Base-by-base conservation (phyloP, 1,140 invertebrate genomes). In the Ganaspis sp. region DNA sequence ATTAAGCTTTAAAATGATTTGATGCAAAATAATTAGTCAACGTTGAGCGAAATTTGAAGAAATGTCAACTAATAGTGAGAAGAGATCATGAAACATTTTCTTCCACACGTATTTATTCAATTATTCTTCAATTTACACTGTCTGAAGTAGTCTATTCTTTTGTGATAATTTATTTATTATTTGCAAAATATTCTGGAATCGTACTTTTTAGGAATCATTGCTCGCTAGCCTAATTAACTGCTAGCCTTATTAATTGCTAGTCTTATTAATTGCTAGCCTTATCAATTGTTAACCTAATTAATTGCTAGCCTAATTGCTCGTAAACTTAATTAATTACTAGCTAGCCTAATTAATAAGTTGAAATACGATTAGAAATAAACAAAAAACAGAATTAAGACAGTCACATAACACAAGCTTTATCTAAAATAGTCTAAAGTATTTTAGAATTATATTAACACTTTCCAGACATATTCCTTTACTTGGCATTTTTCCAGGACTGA, bases 371-470 rank as follows among this genome's bases (percentile, higher is more conserved):
- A 37, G 38, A 15, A 29, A 40, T 9, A 38, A 70, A 38, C 15
- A 70, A 19, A 69, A 69, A 37, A 69, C 5, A 69, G 15, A 69
- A 69, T 15, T 19, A 69, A n/a, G 17, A 70, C 69, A 21, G 11
- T 15, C 21, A 40, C 54, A 74, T 40, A 64, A 69, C 19, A 42
- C 54, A 70, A 70, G 38, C 23, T 19, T 15, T 29, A 2, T 70
- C 69, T 37, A 70, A 26, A 37, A 34, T 26, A 70, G 26, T n/a
- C 69, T 19, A 70, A 37, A 38, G 11, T 38, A n/a, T 70, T 37
- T 70, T 40, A 38, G 11, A 70, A 70, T 70, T 70, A 38, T 9
- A 38, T n/a, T 3, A 40, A 70, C 38, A 37, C 29, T 70, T 70
- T 34, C 29, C 29, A 34, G 15, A 19, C 58, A 12, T 40, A 17